A percentile compares a stretch with the other conserved stretches of the same genome.
Conservation (phyloP, 2,797 vertebrate genomes). For the Poecilia picta region DNA sequence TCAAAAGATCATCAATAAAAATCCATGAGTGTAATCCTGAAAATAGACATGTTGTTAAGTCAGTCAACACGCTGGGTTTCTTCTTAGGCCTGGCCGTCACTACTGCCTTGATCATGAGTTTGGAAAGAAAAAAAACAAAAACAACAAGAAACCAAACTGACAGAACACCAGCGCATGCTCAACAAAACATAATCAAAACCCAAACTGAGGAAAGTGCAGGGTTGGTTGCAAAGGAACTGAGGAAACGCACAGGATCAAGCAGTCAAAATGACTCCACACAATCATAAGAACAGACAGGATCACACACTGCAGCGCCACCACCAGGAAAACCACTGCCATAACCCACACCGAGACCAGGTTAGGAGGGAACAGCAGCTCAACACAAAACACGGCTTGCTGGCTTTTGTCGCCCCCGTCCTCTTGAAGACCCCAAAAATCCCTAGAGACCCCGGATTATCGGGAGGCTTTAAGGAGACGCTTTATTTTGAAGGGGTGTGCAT, state of each 20-base stretch:
- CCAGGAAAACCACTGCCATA: slow-evolving; percentile 60
- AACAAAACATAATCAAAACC: slow-evolving; percentile 64
- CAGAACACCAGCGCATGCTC: slow-evolving; percentile 77
- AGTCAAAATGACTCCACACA: slow-evolving; percentile 63
- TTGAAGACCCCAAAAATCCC: slow-evolving; percentile 23
- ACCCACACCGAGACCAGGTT: slow-evolving; percentile 76
- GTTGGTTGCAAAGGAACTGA: slow-evolving; percentile 69
- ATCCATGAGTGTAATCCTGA: slow-evolving; percentile 71
- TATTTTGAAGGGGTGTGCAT: too few species aligned
- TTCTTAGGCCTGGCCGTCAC: slow-evolving; percentile 54
- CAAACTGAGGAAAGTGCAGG: slow-evolving; percentile 59
- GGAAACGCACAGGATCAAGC: slow-evolving; percentile 71
- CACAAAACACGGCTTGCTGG: slow-evolving; percentile 76
- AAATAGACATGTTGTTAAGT: slow-evolving; percentile 70
- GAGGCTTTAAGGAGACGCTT: neutral
- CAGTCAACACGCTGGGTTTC: slow-evolving; percentile 54
- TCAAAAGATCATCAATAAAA: slow-evolving; percentile 66
- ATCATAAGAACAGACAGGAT: slow-evolving; percentile 53
- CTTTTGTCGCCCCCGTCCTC: slow-evolving; percentile 65
- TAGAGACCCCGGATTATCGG: slow-evolving; percentile 11
- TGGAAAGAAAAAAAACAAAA: slow-evolving; percentile 37
- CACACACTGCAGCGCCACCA: slow-evolving; percentile 55
- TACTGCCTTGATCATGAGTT: slow-evolving; percentile 64
- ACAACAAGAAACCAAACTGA: neutral
- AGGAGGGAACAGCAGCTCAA: slow-evolving; percentile 81